A percentile compares a stretch with the other conserved stretches of the same genome.
Conservation (phyloP, 2,797 vertebrate genomes). For the Otolemur crassicaudatus region DNA sequence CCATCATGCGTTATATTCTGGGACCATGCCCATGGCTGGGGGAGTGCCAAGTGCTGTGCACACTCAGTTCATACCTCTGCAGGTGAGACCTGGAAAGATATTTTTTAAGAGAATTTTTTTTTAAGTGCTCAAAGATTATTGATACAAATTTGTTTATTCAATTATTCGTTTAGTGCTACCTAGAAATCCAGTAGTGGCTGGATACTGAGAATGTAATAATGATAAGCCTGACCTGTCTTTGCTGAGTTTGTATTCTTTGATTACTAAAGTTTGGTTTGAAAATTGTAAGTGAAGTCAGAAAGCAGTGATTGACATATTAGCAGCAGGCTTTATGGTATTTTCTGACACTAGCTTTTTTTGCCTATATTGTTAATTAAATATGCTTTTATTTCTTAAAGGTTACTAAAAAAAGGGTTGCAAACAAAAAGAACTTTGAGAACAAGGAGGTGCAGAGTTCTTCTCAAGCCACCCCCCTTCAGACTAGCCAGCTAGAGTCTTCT, state of each 20-base stretch:
- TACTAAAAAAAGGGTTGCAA: conserved; percentile 96
- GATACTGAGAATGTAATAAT: not conserved
- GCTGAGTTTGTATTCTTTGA: conserved; percentile 44
- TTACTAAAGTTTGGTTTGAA: conserved; percentile 51
- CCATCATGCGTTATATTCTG: conserved; percentile 92
- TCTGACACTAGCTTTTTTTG: not conserved
- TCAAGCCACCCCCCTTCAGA: conserved; percentile 87
- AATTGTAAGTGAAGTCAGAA: conserved; percentile 2
- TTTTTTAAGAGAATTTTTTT: conserved; percentile 2
- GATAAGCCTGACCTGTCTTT: not conserved
- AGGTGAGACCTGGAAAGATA: conserved; percentile 88
- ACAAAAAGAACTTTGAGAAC: conserved; percentile 92
- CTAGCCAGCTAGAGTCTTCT: conserved; percentile 84
- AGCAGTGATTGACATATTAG: not conserved
- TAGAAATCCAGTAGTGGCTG: not conserved
- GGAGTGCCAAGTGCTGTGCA: conserved; percentile 91
- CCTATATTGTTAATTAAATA: not conserved
- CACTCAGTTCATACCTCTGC: conserved; percentile 97
- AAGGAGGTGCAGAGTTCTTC: conserved; percentile 90
- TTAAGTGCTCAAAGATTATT: conserved; percentile 32
- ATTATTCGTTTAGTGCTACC: not conserved
- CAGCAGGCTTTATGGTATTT: not conserved
- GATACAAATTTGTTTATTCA: not conserved
- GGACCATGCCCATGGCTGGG: conserved; percentile 86
- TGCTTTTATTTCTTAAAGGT: conserved; percentile 90